These are phyloP conservation scores for Lophochroa leadbeateri DNA, from an alignment of 2,113 vertebrate genomes.

Conservation along the genomic window DNA sequence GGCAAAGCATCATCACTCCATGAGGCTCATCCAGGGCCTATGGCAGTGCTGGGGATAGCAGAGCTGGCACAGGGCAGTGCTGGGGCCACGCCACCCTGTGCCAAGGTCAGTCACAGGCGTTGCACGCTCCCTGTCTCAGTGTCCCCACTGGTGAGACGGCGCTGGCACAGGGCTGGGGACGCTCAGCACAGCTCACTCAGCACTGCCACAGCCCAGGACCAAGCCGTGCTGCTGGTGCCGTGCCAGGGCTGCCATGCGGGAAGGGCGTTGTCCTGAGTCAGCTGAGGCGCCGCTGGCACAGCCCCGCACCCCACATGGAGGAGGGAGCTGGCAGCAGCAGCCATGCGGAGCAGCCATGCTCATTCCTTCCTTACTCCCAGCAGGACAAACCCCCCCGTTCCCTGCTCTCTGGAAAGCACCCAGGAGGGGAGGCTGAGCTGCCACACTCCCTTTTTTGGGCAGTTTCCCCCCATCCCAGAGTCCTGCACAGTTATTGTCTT, in stretches of 20 bases:
- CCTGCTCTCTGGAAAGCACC: neutral
- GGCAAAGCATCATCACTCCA: neutral
- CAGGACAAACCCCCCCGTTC: neutral
- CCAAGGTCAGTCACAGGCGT: neutral
- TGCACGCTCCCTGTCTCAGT: neutral
- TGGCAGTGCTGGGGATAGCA: neutral
- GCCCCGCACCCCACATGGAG: accelerated
- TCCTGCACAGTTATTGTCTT: neutral
- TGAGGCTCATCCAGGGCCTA: neutral
- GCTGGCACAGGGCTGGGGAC: accelerated
- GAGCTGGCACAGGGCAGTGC: neutral
- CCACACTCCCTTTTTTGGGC: neutral
- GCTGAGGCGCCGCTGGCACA: neutral
- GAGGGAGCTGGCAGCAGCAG: accelerated
- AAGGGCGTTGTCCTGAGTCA: neutral
- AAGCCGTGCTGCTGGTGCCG: accelerated
- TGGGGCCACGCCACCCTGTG: neutral
- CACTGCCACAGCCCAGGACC: accelerated
- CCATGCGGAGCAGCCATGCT: neutral
- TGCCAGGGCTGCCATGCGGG: neutral
- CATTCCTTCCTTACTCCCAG: neutral
- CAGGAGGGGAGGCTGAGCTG: neutral
- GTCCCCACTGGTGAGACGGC: neutral
- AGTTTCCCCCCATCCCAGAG: neutral
- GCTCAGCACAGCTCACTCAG: neutral